Percentiles rank a stretch among this genome's conserved stretches.
These are phyloP conservation scores for Odobenus rosmarus DNA, from an alignment of 2,113 vertebrate genomes.

Conservation along the genomic window DNA sequence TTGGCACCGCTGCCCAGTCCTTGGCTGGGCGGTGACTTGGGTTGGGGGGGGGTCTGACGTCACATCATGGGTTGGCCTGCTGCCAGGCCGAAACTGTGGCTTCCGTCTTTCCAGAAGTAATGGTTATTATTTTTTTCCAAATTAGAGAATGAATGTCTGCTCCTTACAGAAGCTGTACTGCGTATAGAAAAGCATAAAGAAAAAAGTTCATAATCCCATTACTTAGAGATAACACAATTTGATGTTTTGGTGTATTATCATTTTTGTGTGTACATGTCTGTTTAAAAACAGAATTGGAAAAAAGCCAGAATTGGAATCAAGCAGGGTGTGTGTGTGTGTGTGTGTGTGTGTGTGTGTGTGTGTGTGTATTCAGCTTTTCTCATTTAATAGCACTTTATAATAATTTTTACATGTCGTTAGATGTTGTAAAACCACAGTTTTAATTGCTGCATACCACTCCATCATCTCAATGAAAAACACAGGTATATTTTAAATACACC, in stretches of 20 bases:
- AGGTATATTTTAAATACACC: neutral
- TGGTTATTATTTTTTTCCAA: slow-evolving; percentile 27
- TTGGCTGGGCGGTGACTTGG: neutral
- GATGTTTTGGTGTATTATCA: neutral
- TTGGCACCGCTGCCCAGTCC: neutral
- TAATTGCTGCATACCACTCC: neutral
- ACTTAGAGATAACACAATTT: neutral
- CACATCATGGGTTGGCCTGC: neutral
- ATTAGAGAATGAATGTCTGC: slow-evolving; percentile 22
- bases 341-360: neutral
- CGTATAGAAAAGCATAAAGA: neutral
- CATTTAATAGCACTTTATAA: neutral
- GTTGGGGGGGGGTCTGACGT: neutral
- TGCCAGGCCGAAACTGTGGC: neutral
- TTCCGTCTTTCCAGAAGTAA: slow-evolving; percentile 28
- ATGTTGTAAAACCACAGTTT: slow-evolving; percentile 5
- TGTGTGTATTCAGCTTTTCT: neutral
- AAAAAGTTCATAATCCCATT: neutral
- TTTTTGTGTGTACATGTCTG: neutral
- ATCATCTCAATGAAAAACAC: neutral
- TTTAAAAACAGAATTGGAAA: slow-evolving; percentile 46
- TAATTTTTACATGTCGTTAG: slow-evolving; percentile 1
- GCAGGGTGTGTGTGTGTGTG: neutral
- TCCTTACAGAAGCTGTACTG: slow-evolving; percentile 22
- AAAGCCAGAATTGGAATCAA: neutral